phyloP scores from a whole-genome alignment of 2,888 invertebrate genomes.

The Acronicta leporina region DNA sequence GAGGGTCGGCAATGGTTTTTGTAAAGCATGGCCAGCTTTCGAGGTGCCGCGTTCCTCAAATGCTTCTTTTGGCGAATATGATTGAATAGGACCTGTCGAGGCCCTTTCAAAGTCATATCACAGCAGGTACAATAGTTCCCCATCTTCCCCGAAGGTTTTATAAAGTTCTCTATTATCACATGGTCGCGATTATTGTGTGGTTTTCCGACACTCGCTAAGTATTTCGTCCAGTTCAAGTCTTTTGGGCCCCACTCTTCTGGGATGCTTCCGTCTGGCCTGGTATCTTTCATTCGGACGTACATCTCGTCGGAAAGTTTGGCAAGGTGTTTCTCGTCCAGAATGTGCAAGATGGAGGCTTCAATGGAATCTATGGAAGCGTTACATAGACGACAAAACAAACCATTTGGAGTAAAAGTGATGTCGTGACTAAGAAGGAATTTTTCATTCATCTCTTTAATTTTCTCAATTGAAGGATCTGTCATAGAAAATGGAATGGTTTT shows the following conservation, averaged over 20 bases:
- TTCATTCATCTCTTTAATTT: conserved; percentile 78
- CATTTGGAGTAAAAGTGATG: conserved; percentile 63
- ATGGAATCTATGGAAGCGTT: conserved; percentile 68
- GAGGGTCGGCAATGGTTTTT: conserved; percentile 81
- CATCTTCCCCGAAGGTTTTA: conserved; percentile 82
- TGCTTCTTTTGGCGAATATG: conserved; percentile 86
- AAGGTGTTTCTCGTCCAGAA: conserved; percentile 82
- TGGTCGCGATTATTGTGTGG: conserved; percentile 79
- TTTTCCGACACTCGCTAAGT: conserved; percentile 81
- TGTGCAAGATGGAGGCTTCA: conserved; percentile 76
- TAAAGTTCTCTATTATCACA: conserved; percentile 84
- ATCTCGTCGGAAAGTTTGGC: conserved; percentile 79
- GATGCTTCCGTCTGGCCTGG: conserved; percentile 73
- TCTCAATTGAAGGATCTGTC: conserved; percentile 72
- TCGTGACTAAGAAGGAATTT: conserved; percentile 77
- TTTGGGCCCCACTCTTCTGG: conserved; percentile 86
- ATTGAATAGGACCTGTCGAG: conserved; percentile 83
- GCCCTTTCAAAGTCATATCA: conserved; percentile 84
- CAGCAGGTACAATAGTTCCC: conserved; percentile 83
- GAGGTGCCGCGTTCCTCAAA: conserved; percentile 81
- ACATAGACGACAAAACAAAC: conserved; percentile 74
- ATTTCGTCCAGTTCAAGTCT: conserved; percentile 83
- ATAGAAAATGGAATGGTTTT: conserved; percentile 75
- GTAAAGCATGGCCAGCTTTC: conserved; percentile 77
- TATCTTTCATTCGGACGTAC: conserved; percentile 73